phyloP scores from a whole-genome alignment of 2,113 vertebrate species.

The Bostrychus sinensis region DNA sequence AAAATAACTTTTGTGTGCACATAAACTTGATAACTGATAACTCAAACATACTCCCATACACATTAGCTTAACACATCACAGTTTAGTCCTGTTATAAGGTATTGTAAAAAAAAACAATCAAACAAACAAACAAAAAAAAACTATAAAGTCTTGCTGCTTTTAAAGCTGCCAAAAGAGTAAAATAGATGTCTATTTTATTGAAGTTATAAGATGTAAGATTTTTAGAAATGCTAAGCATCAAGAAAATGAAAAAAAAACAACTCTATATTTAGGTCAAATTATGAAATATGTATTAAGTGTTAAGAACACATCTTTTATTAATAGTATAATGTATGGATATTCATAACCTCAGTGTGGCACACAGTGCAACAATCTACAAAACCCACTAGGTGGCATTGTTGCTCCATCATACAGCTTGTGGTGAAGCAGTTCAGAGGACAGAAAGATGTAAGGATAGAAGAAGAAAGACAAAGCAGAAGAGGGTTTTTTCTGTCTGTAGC shows the following conservation, averaged over 20 bases:
- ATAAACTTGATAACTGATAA: not conserved
- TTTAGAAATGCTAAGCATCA: slow-evolving; percentile 3
- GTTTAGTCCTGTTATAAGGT: not conserved
- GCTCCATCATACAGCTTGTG: slow-evolving; percentile 41
- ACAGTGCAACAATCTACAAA: not conserved
- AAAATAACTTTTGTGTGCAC: not conserved
- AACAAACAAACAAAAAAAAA: not conserved
- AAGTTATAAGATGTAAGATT: not conserved
- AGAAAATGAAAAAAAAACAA: slow-evolving; percentile 34
- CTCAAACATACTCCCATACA: slow-evolving; percentile 4
- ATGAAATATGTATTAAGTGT: slow-evolving; percentile 46
- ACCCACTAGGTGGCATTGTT: slow-evolving; percentile 78
- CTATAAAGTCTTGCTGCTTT: slow-evolving; percentile 4
- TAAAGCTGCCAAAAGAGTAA: slow-evolving; percentile 7
- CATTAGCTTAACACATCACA: not conserved
- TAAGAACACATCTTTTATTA: slow-evolving; percentile 64
- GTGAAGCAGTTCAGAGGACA: slow-evolving; percentile 35
- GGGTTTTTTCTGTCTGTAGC: slow-evolving; percentile 60
- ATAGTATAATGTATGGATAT: slow-evolving; percentile 62
- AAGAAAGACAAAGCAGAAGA: slow-evolving; percentile 56
- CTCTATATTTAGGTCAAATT: slow-evolving; percentile 57
- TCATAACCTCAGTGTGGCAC: slow-evolving; percentile 40
- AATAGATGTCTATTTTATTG: slow-evolving; percentile 1
- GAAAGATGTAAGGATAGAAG: slow-evolving; percentile 39
- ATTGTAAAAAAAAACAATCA: not conserved